Evolutionary conservation across 2,113 vertebrate species (phyloP).

Genomic region (Rhinichthys klamathensis): DNA sequence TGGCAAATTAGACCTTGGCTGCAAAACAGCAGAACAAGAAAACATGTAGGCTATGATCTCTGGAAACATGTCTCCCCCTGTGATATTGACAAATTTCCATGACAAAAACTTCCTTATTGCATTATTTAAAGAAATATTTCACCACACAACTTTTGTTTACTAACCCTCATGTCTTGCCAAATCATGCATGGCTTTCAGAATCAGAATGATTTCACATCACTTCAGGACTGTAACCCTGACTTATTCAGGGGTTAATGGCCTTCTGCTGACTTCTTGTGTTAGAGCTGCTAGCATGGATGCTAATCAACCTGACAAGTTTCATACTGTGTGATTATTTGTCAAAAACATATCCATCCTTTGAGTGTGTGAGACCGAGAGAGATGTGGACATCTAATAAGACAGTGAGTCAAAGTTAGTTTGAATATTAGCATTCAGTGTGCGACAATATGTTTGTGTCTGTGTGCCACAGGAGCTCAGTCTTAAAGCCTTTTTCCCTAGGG

Average conservation of each 20-base stretch:
- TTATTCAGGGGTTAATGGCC: not conserved
- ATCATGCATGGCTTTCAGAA: not conserved
- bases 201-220: not conserved
- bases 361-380: not conserved
- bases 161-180: not conserved
- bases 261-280: not conserved
- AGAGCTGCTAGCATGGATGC: not conserved
- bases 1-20: too few relatives aligned
- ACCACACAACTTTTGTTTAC: not conserved
- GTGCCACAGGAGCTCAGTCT: conserved; percentile 15
- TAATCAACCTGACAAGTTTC: not conserved
- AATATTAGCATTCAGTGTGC: conserved; percentile 30
- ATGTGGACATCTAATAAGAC: not conserved
- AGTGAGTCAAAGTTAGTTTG: conserved; percentile 9
- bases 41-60: too few relatives aligned
- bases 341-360: conserved; percentile 4
- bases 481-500: conserved; percentile 10
- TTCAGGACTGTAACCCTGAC: not conserved
- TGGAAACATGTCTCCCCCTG: not conserved
- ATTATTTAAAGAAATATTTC: not conserved
- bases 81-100: not conserved
- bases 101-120: not conserved
- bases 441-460: conserved; percentile 35
- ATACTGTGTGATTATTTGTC: not conserved
- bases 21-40: too few relatives aligned